Evolutionary conservation across 1,140 invertebrate genomes (phyloP).

Genomic region (Cotesia chilonis): DNA sequence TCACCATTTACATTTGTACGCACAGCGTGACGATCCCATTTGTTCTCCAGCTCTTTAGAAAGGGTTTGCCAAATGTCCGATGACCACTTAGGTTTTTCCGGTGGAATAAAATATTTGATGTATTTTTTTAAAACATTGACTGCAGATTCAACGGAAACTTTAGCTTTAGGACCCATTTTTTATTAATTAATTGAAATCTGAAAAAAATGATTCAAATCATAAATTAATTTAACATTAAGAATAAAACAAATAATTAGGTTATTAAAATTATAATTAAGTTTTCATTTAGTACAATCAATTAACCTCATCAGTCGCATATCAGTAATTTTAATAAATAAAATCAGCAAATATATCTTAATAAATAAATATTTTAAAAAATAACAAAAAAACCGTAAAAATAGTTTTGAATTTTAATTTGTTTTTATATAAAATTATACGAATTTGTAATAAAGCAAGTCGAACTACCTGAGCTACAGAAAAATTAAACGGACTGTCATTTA

Average conservation of each 20-base stretch:
- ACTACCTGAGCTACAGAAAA: too few relatives aligned
- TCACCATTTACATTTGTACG: neutral
- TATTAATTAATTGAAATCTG: neutral
- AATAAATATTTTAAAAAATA: too few relatives aligned
- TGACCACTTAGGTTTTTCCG: neutral
- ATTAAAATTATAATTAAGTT: neutral
- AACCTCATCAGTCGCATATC: too few relatives aligned
- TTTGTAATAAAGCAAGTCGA: too few relatives aligned
- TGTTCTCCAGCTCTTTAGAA: neutral
- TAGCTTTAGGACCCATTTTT: neutral
- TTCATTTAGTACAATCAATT: too few relatives aligned
- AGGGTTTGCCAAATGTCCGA: neutral
- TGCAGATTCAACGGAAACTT: neutral
- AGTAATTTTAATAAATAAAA: too few relatives aligned
- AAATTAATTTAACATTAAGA: neutral
- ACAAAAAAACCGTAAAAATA: too few relatives aligned
- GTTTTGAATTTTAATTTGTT: too few relatives aligned
- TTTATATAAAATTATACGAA: too few relatives aligned
- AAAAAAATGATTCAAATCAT: neutral
- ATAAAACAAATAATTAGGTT: neutral
- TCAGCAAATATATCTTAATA: too few relatives aligned
- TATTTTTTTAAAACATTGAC: conserved; percentile 8
- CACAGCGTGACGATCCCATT: neutral
- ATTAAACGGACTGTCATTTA: too few relatives aligned
- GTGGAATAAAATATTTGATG: conserved; percentile 1